A percentile compares a stretch with the other conserved stretches of the same genome.
Evolutionary conservation across 2,113 vertebrate species (phyloP).

Genomic region (Spea multiplicata): DNA sequence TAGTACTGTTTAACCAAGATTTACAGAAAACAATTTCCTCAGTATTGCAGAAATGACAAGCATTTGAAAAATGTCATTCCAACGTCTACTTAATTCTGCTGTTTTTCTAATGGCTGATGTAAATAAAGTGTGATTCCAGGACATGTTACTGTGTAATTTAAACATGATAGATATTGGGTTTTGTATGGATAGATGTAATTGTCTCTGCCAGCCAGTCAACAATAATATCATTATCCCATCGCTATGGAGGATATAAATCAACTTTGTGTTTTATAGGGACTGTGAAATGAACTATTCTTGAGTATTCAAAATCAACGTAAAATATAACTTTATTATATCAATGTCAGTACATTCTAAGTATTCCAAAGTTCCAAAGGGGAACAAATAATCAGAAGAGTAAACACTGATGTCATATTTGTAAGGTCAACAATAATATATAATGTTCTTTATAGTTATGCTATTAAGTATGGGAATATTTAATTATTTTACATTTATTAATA

Average conservation of each 20-base stretch:
- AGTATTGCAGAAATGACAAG: slow-evolving; percentile 65
- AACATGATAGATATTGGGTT: slow-evolving; percentile 59
- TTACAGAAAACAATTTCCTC: slow-evolving; percentile 75
- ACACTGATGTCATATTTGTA: slow-evolving; percentile 9
- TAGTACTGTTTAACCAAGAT: slow-evolving; percentile 69
- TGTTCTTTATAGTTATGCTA: too few species aligned
- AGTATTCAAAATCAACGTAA: slow-evolving; percentile 31
- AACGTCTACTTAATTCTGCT: slow-evolving; percentile 65
- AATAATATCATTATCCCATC: slow-evolving; percentile 37
- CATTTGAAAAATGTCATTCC: slow-evolving; percentile 71
- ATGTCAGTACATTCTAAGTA: slow-evolving; percentile 20
- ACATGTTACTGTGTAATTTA: slow-evolving; percentile 54
- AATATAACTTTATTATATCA: slow-evolving; percentile 38
- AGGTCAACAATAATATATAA: neutral
- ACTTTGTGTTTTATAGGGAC: slow-evolving; percentile 11
- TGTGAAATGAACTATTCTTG: slow-evolving; percentile 33
- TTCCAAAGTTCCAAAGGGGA: neutral
- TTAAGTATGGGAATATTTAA: too few species aligned
- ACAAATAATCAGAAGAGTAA: slow-evolving; percentile 10
- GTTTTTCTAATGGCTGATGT: slow-evolving; percentile 61
- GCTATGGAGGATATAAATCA: slow-evolving; percentile 45
- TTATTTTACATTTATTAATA: too few species aligned
- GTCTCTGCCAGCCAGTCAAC: slow-evolving; percentile 41
- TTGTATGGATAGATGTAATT: slow-evolving; percentile 42
- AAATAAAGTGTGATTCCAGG: slow-evolving; percentile 52